Evolutionary conservation across 2,888 invertebrate species (phyloP).

Genomic region (Auanema freiburgensis): DNA sequence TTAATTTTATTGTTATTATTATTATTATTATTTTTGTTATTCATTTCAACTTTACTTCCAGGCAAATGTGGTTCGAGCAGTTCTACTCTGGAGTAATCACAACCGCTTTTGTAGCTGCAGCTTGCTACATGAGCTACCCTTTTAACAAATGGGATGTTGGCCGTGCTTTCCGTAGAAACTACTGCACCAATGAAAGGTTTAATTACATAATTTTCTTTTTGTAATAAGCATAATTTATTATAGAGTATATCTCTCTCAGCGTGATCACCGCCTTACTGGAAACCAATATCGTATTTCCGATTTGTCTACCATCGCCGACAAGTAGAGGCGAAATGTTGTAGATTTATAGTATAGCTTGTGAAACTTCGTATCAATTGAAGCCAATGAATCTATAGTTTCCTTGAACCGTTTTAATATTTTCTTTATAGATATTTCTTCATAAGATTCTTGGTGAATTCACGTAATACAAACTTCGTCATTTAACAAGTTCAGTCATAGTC

Average conservation of each 20-base stretch:
- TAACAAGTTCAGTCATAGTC: too few relatives aligned
- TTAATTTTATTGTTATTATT: too few relatives aligned
- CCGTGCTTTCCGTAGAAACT: constrained; percentile 46
- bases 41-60: too few relatives aligned
- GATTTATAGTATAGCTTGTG: background rate
- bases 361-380: background rate
- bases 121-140: constrained; percentile 55
- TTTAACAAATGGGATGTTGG: constrained; percentile 57
- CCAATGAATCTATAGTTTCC: too few relatives aligned
- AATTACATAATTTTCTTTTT: too few relatives aligned
- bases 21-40: too few relatives aligned
- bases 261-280: constrained; percentile 57
- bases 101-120: constrained; percentile 52
- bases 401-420: too few relatives aligned
- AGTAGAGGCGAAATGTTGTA: constrained; percentile 9
- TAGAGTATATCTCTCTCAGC: constrained; percentile 49
- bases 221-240: too few relatives aligned
- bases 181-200: constrained; percentile 42
- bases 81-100: constrained; percentile 57
- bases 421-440: too few relatives aligned
- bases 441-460: too few relatives aligned
- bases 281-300: constrained; percentile 54
- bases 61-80: constrained; percentile 59
- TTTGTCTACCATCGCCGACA: constrained; percentile 50
- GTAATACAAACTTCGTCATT: too few relatives aligned